Percentiles rank a stretch among this genome's conserved stretches.
Evolutionary conservation across 2,113 vertebrate genomes (phyloP).

Genomic region (Hiodon tergisus): DNA sequence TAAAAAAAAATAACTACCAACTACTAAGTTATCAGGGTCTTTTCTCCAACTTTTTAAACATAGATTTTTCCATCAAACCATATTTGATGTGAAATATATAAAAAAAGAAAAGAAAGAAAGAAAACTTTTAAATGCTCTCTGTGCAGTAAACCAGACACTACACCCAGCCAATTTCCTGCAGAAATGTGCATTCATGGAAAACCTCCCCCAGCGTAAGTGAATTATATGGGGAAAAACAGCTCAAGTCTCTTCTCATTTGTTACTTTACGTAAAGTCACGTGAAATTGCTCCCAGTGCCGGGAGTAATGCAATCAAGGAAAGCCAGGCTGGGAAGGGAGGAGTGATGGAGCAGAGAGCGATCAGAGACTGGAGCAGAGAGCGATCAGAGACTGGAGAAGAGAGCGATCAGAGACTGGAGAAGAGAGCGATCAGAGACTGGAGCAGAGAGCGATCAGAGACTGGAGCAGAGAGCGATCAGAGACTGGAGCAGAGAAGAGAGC

Average conservation of each 20-base stretch:
- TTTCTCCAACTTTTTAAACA: background rate
- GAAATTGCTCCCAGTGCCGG: background rate
- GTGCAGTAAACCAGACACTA: conserved; percentile 3
- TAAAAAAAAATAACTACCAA: no score
- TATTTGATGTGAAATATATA: background rate
- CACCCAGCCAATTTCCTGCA: background rate
- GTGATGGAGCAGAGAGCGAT: no score
- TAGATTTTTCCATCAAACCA: conserved; percentile 10
- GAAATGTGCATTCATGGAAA: conserved; percentile 11
- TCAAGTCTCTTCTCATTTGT: background rate
- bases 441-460: no score
- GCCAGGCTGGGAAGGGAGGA: no score
- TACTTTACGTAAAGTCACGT: background rate
- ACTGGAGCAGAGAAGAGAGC: no score
- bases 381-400: no score
- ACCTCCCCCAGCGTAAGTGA: background rate
- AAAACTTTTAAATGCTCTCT: conserved; percentile 1
- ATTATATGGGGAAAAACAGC: background rate
- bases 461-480: no score
- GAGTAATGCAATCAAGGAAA: background rate
- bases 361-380: no score
- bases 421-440: no score
- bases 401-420: no score
- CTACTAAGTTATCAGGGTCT: no score
- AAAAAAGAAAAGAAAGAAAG: background rate